Base-by-base conservation (phyloP, 2,888 invertebrate species). In the Trachelus stipa region DNA sequence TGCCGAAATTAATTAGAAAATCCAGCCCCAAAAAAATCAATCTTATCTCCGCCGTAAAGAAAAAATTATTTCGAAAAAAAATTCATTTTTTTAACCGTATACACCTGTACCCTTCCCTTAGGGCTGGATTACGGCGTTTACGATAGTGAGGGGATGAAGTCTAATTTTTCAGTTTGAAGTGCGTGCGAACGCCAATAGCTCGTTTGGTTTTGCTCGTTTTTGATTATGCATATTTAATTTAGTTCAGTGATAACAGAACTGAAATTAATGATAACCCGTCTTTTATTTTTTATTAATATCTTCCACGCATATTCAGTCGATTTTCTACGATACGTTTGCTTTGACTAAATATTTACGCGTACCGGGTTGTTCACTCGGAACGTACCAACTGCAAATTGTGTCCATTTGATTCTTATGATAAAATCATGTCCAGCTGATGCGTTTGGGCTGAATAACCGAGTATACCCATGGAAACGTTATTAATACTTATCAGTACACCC, bases 31-130 rank as follows among this genome's bases (percentile, higher is more conserved):
- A 40, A 40, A 40, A 56, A 23, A 9, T 40, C 9, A 4, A 2
- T 15, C 12, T 0, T 1, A 4, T 15, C 4, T 15, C 15, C 0
- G 4, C 4, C 4, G 0, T 0, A 15, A 1, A 12, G 12, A 12
- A 15, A 40, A 40, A 40, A 12, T 12, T 4, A 12, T 37, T 37
- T 3, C 4, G 4, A 4, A 35, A 12, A 40, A 15, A 40, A 37
- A 0, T 37, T 3, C 0, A 15, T 40, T 15, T 1, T 12, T 15
- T 12, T 1, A 0, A 15, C 1, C 1, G 1, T 12, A 6, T 15
- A 12, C 15, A 1, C 1, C 4, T 15, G 15, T 15, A 40, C 4
- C 37, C 37, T 12, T 37, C 11, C 12, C 12, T 37, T 1, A 12
- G 12, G 37, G 12, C 12, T 3, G 12, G 0, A 37, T 37, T 4